Evolutionary conservation across 2,888 invertebrate genomes (phyloP), one percentile per base, ranked within the genome.

Genomic region (Hirudinaria manillensis): DNA sequence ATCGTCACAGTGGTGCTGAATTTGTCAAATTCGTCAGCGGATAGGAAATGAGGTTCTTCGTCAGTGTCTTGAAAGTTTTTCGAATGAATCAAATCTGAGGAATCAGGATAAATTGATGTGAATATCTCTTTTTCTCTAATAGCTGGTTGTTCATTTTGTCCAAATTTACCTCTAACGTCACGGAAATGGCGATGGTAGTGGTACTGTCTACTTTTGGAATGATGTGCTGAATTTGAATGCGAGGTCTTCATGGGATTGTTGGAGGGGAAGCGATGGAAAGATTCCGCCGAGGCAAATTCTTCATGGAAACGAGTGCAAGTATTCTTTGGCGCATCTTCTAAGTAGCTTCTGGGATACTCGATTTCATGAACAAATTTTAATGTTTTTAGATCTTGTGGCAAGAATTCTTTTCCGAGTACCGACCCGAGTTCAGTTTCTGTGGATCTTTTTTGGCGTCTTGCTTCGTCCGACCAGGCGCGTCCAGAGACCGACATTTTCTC

Each of bases 1-100:
- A 78, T 74, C 10, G 79, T 78, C 0, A 79, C 79, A 4, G 78
- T 77, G 38, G 76, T 77, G 70, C 79, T 79, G 10, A n/a, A 65
- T 24, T 68, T 36, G 68, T 68, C 68, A 27, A 29, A 45, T 16
- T 61, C 61, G n/a, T 61, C 29, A 27, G 61, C 7, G 4, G 61
- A 61, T 45, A 10, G 10, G 3, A 45, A 10, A 10, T 16, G 1
- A 1, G 10, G 10, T 45, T 45, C 13, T 16, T 45, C 16, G 45
- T 45, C 13, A 45, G 16, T 45, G 45, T 45, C 45, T 45, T 45
- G 45, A 16, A 45, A 45, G 45, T 45, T 10, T 10, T 10, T 45
- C 16, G 45, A 45, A 45, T 45, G 45, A 10, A 45, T 45, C 45
- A 45, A 45, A 45, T 45, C 45, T 16, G 45, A 45, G 45, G 13